phyloP scores from a whole-genome alignment of 1,140 invertebrate species.

The Bombus sylvicola region DNA sequence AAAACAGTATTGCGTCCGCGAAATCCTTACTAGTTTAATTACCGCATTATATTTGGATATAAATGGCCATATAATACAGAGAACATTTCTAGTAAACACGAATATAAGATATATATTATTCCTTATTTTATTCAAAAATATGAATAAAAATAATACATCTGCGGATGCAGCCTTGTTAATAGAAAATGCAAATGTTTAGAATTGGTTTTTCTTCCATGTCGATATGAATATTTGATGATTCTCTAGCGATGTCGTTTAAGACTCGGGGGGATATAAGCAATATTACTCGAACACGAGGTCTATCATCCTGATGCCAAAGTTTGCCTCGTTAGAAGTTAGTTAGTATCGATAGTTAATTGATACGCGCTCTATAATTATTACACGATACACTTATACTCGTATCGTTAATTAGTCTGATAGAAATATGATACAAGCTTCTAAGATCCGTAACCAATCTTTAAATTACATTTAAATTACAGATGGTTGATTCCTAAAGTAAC shows the following conservation, averaged over 20 bases:
- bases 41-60: background rate
- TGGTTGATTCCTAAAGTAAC: background rate
- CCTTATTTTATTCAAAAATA: background rate
- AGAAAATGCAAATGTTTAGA: too few species aligned
- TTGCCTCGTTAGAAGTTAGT: background rate
- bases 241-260: too few species aligned
- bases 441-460: background rate
- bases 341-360: background rate
- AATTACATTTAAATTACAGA: background rate
- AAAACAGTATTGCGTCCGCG: background rate
- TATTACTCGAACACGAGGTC: background rate
- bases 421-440: background rate
- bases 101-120: background rate
- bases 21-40: slow-evolving; percentile 24
- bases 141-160: background rate
- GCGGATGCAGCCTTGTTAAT: too few species aligned
- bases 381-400: too few species aligned
- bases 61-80: background rate
- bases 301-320: background rate
- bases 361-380: background rate
- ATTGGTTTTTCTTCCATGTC: too few species aligned
- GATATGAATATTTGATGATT: too few species aligned
- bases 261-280: background rate
- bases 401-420: background rate
- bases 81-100: background rate